Percentiles rank a stretch among this genome's conserved stretches.
These are phyloP conservation scores for Arvicanthis niloticus DNA, from an alignment of 2,113 vertebrate genomes.

Conservation along the genomic window DNA sequence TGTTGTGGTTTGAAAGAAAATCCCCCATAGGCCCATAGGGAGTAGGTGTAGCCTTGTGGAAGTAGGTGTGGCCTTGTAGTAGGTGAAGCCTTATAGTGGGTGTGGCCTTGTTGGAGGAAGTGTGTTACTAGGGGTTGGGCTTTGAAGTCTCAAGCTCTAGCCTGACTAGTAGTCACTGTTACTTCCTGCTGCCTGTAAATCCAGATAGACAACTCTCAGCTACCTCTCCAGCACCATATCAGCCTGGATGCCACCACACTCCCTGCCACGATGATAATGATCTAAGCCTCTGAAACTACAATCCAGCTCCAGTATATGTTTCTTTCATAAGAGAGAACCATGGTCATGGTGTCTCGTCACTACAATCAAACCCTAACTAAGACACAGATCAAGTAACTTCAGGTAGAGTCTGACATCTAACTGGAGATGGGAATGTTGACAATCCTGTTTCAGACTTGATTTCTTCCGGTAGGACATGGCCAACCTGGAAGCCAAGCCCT, in stretches of 20 bases:
- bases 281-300: no score
- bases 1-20: background rate
- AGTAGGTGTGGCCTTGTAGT: no score
- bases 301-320: no score
- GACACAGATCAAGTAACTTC: background rate
- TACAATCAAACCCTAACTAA: background rate
- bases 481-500: background rate
- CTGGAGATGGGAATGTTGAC: constrained; percentile 1
- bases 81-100: no score
- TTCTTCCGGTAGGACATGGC: background rate
- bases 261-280: no score
- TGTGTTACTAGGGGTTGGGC: no score
- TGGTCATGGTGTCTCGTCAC: no score
- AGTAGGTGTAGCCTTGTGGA: no score
- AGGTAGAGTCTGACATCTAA: background rate
- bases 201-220: background rate
- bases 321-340: no score
- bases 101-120: no score
- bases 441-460: background rate
- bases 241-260: background rate
- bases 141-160: no score
- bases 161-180: background rate
- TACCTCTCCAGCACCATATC: background rate
- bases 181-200: background rate
- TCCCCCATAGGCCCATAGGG: background rate